Evolutionary conservation across 2,797 vertebrate genomes (phyloP).

Genomic region (Morelia viridis): DNA sequence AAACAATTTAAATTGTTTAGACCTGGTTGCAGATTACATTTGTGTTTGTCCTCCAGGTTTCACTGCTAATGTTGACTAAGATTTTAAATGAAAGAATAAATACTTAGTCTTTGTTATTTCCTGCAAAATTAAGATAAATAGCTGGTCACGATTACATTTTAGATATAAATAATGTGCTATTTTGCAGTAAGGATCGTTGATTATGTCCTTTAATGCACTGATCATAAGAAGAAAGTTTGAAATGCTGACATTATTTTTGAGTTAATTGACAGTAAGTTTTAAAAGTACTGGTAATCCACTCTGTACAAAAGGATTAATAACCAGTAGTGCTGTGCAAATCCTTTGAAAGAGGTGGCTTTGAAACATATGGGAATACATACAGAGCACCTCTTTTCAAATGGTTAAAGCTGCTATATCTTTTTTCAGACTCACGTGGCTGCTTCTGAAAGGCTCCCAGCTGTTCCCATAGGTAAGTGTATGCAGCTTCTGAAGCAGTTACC

Average conservation of each 20-base stretch:
- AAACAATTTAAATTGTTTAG: conserved; percentile 79
- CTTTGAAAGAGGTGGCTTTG: background rate
- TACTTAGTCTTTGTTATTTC: conserved; percentile 14
- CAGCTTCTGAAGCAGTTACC: background rate
- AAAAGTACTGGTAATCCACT: background rate
- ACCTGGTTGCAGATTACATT: conserved; percentile 75
- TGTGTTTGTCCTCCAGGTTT: conserved; percentile 78
- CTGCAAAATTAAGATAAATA: conserved; percentile 30
- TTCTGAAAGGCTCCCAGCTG: background rate
- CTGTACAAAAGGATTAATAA: background rate
- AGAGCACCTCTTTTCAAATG: background rate
- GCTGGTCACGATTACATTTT: background rate
- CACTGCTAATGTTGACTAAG: conserved; percentile 68
- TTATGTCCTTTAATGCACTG: conserved; percentile 37
- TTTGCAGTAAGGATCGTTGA: background rate
- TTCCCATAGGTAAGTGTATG: background rate
- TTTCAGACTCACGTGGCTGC: background rate
- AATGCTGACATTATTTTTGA: conserved; percentile 6
- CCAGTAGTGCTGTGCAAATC: background rate
- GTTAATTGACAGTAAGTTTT: conserved; percentile 24
- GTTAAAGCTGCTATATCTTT: background rate
- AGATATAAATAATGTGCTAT: background rate
- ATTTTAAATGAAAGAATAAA: conserved; percentile 23
- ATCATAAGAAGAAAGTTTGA: conserved; percentile 8
- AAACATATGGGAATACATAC: background rate